A percentile compares a stretch with the other conserved stretches of the same genome.
phyloP scores from a whole-genome alignment of 2,888 invertebrate species.

The Trachelus iudaicus region DNA sequence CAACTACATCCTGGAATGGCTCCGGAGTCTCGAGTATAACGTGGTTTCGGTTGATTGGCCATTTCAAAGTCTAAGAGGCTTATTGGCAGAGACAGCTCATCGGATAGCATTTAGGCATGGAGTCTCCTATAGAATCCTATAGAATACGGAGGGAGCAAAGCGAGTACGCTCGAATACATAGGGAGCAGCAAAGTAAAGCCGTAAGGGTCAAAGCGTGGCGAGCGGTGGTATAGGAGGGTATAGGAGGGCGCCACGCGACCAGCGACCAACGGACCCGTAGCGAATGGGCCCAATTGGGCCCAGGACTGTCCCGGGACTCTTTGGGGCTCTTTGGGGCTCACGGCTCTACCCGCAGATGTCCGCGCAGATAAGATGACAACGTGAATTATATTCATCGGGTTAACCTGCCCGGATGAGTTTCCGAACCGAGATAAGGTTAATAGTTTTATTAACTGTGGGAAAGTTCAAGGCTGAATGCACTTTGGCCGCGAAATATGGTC shows the following conservation, averaged over 20 bases:
- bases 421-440: constrained; percentile 56
- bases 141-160: neutral
- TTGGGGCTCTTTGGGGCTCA: neutral
- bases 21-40: no score
- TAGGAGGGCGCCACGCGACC: constrained; percentile 59
- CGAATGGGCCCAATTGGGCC: constrained; percentile 36
- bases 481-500: no score
- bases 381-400: constrained; percentile 58
- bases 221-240: constrained; percentile 30
- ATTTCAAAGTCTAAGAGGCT: constrained; percentile 23
- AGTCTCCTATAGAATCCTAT: constrained; percentile 33
- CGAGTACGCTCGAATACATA: neutral
- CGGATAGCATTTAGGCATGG: constrained; percentile 57
- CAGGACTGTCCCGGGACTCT: no score
- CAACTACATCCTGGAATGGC: no score
- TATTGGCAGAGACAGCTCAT: constrained; percentile 55
- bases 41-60: no score
- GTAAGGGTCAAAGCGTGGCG: constrained; percentile 15
- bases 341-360: constrained; percentile 36
- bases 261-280: constrained; percentile 34
- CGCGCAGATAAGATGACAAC: constrained; percentile 52
- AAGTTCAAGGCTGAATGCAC: constrained; percentile 28
- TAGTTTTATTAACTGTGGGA: constrained; percentile 64
- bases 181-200: constrained; percentile 2
- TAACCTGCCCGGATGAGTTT: constrained; percentile 49